phyloP scores from a whole-genome alignment of 2,113 vertebrate species.

The Lepus timidus region DNA sequence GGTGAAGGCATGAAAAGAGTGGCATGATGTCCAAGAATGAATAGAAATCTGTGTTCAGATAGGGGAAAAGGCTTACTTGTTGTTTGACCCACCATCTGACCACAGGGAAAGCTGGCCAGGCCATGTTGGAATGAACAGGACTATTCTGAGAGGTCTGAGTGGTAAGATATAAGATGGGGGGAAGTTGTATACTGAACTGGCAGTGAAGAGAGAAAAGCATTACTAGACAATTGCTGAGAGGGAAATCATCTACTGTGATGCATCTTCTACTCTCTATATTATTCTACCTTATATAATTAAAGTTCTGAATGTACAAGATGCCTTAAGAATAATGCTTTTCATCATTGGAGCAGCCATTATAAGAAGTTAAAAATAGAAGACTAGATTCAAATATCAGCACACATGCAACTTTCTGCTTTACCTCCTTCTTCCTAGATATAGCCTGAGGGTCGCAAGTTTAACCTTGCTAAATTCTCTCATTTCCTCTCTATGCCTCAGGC shows the following conservation, averaged over 20 bases:
- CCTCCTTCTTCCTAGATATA: not conserved
- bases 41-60: not conserved
- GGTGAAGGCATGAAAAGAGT: not conserved
- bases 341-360: not conserved
- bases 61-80: not conserved
- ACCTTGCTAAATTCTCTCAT: not conserved
- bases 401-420: not conserved
- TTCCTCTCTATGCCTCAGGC: not conserved
- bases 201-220: not conserved
- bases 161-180: not conserved
- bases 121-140: not conserved
- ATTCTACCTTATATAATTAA: not conserved
- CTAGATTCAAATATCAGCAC: not conserved
- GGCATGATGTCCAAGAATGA: not conserved
- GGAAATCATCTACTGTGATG: not conserved
- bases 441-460: not conserved
- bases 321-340: not conserved
- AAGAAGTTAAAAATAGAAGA: not conserved
- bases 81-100: not conserved
- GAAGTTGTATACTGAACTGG: not conserved
- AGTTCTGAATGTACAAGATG: conserved; percentile 21
- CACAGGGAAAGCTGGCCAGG: not conserved
- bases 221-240: not conserved
- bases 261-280: not conserved
- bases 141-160: not conserved